These are phyloP conservation scores for Paralvinella palmiformis DNA, from an alignment of 1,140 invertebrate species.

Conservation along the genomic window DNA sequence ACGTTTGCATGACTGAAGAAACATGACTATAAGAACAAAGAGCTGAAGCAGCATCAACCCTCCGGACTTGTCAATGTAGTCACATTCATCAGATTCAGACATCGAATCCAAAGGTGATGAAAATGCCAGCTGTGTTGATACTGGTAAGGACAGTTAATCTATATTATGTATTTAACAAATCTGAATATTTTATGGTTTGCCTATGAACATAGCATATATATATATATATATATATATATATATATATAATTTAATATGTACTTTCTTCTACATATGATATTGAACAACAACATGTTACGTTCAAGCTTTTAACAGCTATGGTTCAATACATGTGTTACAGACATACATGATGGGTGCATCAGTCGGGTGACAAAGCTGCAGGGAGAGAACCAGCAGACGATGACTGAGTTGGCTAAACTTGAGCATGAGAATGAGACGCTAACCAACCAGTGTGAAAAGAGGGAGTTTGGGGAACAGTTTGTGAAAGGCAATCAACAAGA, in stretches of 20 bases:
- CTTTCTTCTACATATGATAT: neutral
- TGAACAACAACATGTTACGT: neutral
- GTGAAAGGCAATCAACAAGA: neutral
- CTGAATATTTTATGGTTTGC: neutral
- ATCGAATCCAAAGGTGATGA: no score
- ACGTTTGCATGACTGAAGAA: neutral
- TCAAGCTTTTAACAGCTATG: neutral
- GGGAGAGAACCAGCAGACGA: neutral
- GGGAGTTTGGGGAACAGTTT: neutral
- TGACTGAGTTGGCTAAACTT: neutral
- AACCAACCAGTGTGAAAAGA: neutral
- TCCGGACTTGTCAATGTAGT: neutral
- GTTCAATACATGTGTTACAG: neutral
- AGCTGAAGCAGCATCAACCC: neutral
- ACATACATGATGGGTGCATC: neutral
- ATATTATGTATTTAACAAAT: neutral
- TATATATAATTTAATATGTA: neutral
- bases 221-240: neutral
- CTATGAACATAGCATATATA: neutral
- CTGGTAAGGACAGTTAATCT: no score
- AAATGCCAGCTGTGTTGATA: no score
- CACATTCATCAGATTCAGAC: neutral
- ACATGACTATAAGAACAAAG: neutral
- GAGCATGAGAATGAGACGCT: neutral
- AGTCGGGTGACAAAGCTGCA: neutral